Conservation (phyloP, 2,113 vertebrate genomes). For the Balaenoptera acutorostrata region DNA sequence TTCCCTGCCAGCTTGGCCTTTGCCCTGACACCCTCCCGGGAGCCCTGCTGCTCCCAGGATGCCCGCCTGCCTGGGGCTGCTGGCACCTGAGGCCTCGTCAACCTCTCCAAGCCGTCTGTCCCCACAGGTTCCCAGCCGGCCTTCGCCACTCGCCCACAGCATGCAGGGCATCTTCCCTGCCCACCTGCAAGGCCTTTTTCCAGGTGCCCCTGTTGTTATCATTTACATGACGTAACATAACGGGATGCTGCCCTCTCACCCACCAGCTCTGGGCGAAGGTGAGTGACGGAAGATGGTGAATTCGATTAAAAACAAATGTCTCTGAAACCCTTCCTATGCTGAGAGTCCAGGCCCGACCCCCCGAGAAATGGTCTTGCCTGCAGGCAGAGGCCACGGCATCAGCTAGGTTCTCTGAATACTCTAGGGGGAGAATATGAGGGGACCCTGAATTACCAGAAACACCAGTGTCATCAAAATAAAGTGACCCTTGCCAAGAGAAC, state of each 20-base stretch:
- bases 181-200: neutral
- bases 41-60: too few relatives aligned
- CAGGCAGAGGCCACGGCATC: neutral
- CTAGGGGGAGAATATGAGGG: neutral
- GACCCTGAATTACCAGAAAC: neutral
- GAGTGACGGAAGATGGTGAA: neutral
- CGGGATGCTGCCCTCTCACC: neutral
- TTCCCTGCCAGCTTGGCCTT: neutral
- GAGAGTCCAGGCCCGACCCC: neutral
- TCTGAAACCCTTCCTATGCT: neutral
- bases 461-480: neutral
- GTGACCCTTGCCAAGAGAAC: neutral
- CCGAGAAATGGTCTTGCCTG: fast-evolving
- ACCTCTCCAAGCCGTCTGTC: neutral
- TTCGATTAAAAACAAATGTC: neutral
- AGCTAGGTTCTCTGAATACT: neutral
- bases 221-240: neutral
- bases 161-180: neutral
- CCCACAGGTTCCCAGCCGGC: neutral
- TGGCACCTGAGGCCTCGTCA: too few relatives aligned
- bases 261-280: neutral
- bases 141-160: neutral
- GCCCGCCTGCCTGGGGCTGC: too few relatives aligned
- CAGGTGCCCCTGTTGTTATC: fast-evolving
- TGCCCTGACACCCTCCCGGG: too few relatives aligned